phyloP scores from a whole-genome alignment of 2,113 vertebrate genomes.

The Pipa parva region DNA sequence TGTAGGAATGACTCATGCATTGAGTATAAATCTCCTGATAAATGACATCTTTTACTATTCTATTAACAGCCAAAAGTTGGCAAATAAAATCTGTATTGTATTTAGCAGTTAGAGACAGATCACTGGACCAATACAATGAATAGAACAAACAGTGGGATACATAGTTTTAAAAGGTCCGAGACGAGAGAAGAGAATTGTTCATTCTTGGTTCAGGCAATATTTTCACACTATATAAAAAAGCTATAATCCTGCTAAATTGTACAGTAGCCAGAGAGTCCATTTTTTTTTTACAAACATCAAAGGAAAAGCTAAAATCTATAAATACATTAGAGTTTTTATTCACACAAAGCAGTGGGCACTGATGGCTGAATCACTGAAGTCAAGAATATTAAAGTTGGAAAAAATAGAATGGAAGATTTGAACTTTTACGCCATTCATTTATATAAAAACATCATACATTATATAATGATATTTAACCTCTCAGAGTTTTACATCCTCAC shows the following conservation, averaged over 20 bases:
- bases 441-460: background rate
- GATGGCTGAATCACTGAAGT: conserved; percentile 1
- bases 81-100: background rate
- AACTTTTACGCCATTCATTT: background rate
- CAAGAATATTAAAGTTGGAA: background rate
- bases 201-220: background rate
- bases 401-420: conserved; percentile 5
- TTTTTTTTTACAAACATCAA: conserved; percentile 21
- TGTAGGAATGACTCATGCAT: too few relatives aligned
- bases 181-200: conserved; percentile 4
- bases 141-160: background rate
- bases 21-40: too few relatives aligned
- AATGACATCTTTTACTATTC: too few relatives aligned
- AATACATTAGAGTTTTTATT: background rate
- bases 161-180: background rate
- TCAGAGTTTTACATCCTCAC: background rate
- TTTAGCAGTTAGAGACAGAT: background rate
- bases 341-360: conserved; percentile 6
- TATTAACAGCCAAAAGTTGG: too few relatives aligned
- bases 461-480: too few relatives aligned
- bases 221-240: conserved; percentile 7
- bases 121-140: background rate
- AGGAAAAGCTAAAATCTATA: background rate
- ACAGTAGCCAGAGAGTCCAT: background rate
- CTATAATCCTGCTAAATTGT: conserved; percentile 24